These are phyloP conservation scores for Heliocidaris erythrogramma DNA, from an alignment of 35 echinoderm and acorn worm species.

Conservation along the genomic window DNA sequence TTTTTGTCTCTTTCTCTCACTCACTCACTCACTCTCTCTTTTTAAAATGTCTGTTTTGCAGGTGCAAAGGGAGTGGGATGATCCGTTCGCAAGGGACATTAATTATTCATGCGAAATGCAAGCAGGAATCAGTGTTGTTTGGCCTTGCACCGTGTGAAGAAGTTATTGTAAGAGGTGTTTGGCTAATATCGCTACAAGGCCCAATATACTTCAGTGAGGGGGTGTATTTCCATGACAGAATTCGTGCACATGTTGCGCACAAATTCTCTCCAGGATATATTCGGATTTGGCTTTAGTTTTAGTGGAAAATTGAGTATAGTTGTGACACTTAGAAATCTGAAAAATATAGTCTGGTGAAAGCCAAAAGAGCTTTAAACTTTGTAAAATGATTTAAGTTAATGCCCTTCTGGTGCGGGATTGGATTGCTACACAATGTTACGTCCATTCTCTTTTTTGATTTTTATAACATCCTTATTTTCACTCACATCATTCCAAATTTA, in stretches of 20 bases:
- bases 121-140: constrained; percentile 3
- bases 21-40: neutral
- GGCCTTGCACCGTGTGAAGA: neutral
- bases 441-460: too few relatives aligned
- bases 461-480: too few relatives aligned
- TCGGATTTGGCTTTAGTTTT: neutral
- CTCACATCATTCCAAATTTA: too few relatives aligned
- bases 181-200: constrained; percentile 15
- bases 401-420: too few relatives aligned
- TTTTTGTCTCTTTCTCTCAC: neutral
- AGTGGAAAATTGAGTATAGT: neutral
- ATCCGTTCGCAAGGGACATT: neutral
- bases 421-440: too few relatives aligned
- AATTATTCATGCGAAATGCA: constrained; percentile 13
- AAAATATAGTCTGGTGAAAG: too few relatives aligned
- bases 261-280: neutral
- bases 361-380: too few relatives aligned
- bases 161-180: constrained; percentile 4
- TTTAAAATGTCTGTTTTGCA: neutral
- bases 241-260: neutral
- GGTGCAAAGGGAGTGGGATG: neutral
- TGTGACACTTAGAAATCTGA: too few relatives aligned
- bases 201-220: neutral
- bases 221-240: neutral
- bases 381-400: too few relatives aligned